Evolutionary conservation across 2,888 invertebrate species (phyloP).

Genomic region (Cepaea hortensis): DNA sequence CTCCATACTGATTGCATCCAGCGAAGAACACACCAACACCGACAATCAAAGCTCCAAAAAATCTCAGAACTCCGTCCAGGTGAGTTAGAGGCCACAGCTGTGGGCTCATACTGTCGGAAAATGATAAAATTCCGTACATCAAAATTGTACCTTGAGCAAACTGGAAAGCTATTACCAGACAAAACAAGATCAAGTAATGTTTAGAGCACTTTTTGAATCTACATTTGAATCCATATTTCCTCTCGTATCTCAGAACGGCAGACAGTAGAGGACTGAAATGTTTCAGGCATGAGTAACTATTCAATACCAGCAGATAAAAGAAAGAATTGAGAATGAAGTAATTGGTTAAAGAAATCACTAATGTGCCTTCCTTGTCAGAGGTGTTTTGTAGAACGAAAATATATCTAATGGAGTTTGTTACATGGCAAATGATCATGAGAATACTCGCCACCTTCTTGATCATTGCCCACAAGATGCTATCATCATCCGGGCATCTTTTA

Average conservation of each 20-base stretch:
- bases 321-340: constrained; percentile 25
- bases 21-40: constrained; percentile 39
- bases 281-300: constrained; percentile 22
- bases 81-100: constrained; percentile 39
- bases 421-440: constrained; percentile 22
- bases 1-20: constrained; percentile 30
- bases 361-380: background rate
- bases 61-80: constrained; percentile 5
- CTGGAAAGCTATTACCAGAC: constrained; percentile 16
- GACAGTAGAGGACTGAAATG: constrained; percentile 29
- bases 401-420: constrained; percentile 22
- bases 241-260: constrained; percentile 22
- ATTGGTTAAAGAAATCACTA: constrained; percentile 32
- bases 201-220: constrained; percentile 13
- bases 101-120: constrained; percentile 19
- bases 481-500: constrained; percentile 20
- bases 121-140: constrained; percentile 34
- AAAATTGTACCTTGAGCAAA: background rate
- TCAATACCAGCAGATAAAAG: constrained; percentile 26
- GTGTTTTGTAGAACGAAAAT: constrained; percentile 19
- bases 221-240: constrained; percentile 24
- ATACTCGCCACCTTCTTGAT: constrained; percentile 13
- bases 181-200: constrained; percentile 6
- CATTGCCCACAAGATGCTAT: constrained; percentile 20
- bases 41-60: constrained; percentile 3